Base-by-base conservation (phyloP, 1,140 invertebrate genomes). In the Arion vulgaris region DNA sequence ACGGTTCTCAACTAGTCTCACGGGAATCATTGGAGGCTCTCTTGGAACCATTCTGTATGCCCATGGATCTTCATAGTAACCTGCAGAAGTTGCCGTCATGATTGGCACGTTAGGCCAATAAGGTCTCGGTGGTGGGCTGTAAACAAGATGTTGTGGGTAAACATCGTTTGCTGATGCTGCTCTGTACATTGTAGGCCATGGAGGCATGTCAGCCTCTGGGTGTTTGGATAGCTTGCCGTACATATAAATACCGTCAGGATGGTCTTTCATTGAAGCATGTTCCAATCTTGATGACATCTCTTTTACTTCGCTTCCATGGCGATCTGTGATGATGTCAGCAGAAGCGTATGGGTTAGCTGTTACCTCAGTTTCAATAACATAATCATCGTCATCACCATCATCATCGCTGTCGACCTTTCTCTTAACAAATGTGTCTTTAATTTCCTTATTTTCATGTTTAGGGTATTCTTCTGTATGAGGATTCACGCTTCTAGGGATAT, bases 391-490 rank as follows among this genome's bases (percentile, higher is more conserved):
- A 19, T 80, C 45, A 38, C 80, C 49, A 7, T 38, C 62, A 34
- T 66, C n/a, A 28, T 82, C 71, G 76, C 62, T 76, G 74, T 78
- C 79, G 68, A 23, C 32, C 4, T 39, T 81, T 15, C 71, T 53
- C 41, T 32, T 36, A 34, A 9, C n/a, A 7, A 75, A 28, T 41
- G 74, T 80, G 41, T 32, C 72, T 26, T 62, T 51, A n/a, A 45
- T 77, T 57, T 80, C 69, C 69, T 83, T 36, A 53, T 88, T 83
- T 15, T 81, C 69, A 0, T 73, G 57, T 28, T 82, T 71, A 13
- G 36, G 39, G 1, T 38, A 15, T 17, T 41, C 1, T 5, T 80
- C 66, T n/a, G 1, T 28, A 15, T 41, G n/a, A 0, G 17, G 78
- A 69, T n/a, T 23, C 0, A 4, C 41, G 34, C 9, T 5, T 49